A percentile compares a stretch with the other conserved stretches of the same genome.
Evolutionary conservation across 2,113 vertebrate species (phyloP).

Genomic region (Carollia perspicillata): DNA sequence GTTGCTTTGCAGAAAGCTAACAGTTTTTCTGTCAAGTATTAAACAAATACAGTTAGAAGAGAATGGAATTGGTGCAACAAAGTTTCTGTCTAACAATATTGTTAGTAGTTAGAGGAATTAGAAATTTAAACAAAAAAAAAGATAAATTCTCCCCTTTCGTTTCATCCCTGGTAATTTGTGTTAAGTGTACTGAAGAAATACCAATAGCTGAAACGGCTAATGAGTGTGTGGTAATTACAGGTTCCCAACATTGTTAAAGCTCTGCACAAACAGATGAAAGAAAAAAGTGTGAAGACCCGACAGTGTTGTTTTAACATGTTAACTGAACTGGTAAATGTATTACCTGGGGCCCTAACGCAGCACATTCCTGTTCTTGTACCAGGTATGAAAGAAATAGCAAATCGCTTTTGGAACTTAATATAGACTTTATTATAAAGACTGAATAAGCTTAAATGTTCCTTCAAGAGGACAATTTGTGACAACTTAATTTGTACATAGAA

Average conservation of each 20-base stretch:
- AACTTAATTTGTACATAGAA: background rate
- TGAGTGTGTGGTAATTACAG: constrained; percentile 81
- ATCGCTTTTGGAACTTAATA: background rate
- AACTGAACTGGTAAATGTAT: constrained; percentile 96
- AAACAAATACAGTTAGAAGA: constrained; percentile 1
- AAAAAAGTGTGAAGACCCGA: constrained; percentile 98
- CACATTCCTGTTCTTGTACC: constrained; percentile 97
- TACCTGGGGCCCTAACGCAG: constrained; percentile 94
- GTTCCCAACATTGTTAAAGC: constrained; percentile 98
- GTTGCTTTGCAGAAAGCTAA: background rate
- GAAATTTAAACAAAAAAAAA: background rate
- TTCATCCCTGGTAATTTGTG: constrained; percentile 2
- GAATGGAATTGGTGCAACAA: background rate
- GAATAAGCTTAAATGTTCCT: background rate
- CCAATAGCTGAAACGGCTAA: constrained; percentile 61
- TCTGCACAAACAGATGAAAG: constrained; percentile 98
- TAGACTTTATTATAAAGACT: background rate
- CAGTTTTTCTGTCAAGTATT: background rate
- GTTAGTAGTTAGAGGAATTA: background rate
- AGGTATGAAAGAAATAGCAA: constrained; percentile 83
- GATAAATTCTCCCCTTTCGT: background rate
- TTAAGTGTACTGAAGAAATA: constrained; percentile 45
- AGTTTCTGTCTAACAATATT: background rate
- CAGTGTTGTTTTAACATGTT: constrained; percentile 99
- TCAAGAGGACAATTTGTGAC: constrained; percentile 6